Percentiles rank a stretch among this genome's conserved stretches.
Conservation (phyloP, 2,797 vertebrate species). For the Aldrovandia affinis region DNA sequence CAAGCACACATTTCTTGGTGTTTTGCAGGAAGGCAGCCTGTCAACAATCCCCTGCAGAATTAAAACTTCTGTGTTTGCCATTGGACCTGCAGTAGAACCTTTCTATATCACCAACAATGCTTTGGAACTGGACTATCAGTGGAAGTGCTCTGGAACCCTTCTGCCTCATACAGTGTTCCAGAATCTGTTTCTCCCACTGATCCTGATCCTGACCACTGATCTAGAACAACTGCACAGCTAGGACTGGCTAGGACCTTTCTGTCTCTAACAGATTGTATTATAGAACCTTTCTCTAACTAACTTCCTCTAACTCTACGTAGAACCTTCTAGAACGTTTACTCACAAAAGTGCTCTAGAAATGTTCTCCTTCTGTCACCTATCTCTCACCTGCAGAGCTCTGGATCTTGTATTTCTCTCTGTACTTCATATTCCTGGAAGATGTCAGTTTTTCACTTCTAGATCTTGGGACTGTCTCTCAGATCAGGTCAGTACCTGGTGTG, state of each 20-base stretch:
- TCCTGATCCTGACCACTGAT: not conserved
- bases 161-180: not conserved
- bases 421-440: not conserved
- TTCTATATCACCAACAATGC: not conserved
- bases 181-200: not conserved
- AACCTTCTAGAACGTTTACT: not conserved
- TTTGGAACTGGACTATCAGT: not conserved
- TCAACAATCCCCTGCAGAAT: not conserved
- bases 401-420: not conserved
- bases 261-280: not conserved
- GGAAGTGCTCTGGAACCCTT: not conserved
- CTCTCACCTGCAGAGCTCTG: not conserved
- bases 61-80: not conserved
- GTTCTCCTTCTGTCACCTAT: not conserved
- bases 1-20: not conserved
- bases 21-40: not conserved
- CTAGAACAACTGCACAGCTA: not conserved
- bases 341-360: not conserved
- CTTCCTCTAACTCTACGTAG: too few relatives aligned
- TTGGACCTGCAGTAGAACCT: not conserved
- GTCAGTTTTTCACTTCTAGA: not conserved
- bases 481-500: too few relatives aligned
- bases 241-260: not conserved
- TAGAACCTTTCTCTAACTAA: not conserved
- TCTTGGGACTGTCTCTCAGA: not conserved